Conservation (phyloP, 2,888 invertebrate species). For the Lysandra bellargus region DNA sequence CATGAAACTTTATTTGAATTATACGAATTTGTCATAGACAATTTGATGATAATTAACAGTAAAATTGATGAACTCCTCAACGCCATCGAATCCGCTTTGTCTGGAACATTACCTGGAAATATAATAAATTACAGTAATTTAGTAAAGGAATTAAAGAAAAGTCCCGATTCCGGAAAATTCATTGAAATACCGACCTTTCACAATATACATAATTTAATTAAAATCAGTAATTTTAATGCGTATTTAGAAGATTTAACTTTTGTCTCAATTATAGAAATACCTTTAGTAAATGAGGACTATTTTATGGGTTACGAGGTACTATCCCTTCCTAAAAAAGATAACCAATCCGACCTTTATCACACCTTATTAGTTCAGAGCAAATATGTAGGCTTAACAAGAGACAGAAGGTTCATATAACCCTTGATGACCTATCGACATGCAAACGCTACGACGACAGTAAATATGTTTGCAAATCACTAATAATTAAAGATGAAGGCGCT, state of each 20-base stretch:
- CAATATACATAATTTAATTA: no score
- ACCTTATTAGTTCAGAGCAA: constrained; percentile 30
- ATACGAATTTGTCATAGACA: no score
- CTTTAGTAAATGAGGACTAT: not conserved
- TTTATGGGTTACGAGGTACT: constrained; percentile 17
- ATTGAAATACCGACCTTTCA: no score
- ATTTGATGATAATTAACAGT: no score
- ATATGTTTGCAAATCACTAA: not conserved
- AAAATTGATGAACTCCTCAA: no score
- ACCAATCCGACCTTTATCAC: constrained; percentile 11
- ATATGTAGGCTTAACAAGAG: constrained; percentile 25
- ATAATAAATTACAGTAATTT: no score
- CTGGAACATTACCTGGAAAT: no score
- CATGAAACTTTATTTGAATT: no score
- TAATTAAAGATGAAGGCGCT: constrained; percentile 11
- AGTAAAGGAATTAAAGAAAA: no score
- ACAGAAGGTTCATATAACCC: constrained; percentile 20
- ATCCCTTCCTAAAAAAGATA: constrained; percentile 24
- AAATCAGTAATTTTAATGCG: not conserved
- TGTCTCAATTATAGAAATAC: not conserved
- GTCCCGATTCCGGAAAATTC: no score
- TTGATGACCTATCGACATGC: constrained; percentile 17
- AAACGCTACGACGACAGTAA: not conserved
- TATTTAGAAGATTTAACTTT: not conserved
- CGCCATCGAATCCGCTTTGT: no score